Base-by-base conservation (phyloP, 2,797 vertebrate genomes). In the Columba guinea region DNA sequence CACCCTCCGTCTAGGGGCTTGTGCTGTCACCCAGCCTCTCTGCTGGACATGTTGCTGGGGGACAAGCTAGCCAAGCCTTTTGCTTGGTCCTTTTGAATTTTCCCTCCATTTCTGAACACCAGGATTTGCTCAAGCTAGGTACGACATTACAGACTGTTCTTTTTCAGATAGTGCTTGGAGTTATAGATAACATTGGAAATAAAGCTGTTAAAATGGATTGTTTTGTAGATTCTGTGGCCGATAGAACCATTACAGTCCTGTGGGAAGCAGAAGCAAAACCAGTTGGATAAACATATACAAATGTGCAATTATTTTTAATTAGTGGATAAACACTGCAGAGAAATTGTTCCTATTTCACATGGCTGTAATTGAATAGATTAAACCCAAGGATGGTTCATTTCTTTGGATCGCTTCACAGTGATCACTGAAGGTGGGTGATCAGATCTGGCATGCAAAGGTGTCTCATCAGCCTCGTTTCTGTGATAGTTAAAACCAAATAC, bases 181-280 rank as follows among this genome's bases (percentile, higher is more conserved):
- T 90, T 91, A 68, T 14, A 89, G 53, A 92, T 22, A 90, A 49
- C 37, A 52, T 87, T 86, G 92, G 81, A 78, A 87, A 93, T 76
- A 87, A 94, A 94, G 64, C 84, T 78, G 79, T 95, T 95, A 94
- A 94, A 91, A 95, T 92, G 24, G 89, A 96, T 90, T 87, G 67
- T 55, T 95, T 87, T 80, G 39, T 85, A 84, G 64, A 49, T 73
- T 90, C 56, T 77, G 60, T 2, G 13, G 88, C 78, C 87, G 82
- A 88, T 79, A 62, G 79, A 94, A 85, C 64, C 83, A 53, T 90
- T 90, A 78, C 11, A 53, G 53, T 93, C 74, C 64, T 39, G 2
- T 9, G 48, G 89, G 92, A 94, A 87, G 78, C 56, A 91, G 91
- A 91, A 95, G 51, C 8, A 94, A 96, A 95, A 87, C 53, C 84